Evolutionary conservation across 2,113 vertebrate genomes (phyloP).

Genomic region (Gopherus evgoodei): DNA sequence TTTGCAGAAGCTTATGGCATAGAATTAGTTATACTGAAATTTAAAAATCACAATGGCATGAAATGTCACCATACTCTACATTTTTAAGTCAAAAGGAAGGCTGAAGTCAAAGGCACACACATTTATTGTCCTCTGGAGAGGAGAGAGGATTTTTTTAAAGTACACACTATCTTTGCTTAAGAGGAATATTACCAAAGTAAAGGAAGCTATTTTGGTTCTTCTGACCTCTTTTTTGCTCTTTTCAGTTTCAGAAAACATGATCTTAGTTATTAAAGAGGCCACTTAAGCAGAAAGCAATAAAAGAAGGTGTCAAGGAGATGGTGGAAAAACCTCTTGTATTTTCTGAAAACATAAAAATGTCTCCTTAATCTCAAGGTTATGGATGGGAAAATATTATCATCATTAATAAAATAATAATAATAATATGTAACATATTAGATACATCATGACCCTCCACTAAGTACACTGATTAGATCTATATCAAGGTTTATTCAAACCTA

Average conservation of each 20-base stretch:
- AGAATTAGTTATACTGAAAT: not conserved
- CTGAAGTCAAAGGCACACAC: not conserved
- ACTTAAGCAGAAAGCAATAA: conserved; percentile 2
- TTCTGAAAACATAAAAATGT: not conserved
- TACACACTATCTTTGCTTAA: not conserved
- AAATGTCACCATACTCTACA: not conserved
- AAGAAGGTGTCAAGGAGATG: not conserved
- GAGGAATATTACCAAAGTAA: conserved; percentile 17
- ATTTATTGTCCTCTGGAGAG: accelerated
- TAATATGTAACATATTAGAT: not conserved
- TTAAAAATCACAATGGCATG: not conserved
- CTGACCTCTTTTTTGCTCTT: not conserved
- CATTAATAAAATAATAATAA: no score
- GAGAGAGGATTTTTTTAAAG: conserved; percentile 5
- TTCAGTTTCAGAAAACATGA: not conserved
- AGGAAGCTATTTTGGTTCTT: not conserved
- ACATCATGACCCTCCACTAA: not conserved
- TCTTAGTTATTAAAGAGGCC: not conserved
- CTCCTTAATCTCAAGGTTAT: not conserved
- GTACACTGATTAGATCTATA: accelerated
- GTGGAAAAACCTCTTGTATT: not conserved
- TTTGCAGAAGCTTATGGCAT: not conserved
- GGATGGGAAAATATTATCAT: not conserved
- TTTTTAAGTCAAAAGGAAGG: conserved; percentile 4
- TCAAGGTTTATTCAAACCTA: not conserved